Evolutionary conservation across 2,888 invertebrate genomes (phyloP).

Genomic region (Lepetodrilus schrolli): DNA sequence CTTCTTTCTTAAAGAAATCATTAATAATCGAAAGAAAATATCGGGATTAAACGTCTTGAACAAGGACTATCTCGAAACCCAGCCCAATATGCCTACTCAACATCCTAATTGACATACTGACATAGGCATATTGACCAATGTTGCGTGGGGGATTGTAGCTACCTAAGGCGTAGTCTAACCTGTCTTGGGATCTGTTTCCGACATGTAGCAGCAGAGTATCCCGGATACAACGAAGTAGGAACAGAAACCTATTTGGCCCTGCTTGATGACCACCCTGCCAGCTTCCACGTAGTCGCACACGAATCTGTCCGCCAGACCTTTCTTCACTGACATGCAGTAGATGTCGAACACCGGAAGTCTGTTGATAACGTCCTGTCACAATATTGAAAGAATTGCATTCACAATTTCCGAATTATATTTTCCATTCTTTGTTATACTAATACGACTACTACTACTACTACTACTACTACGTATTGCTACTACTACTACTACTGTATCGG

Average conservation of each 20-base stretch:
- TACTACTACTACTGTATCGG: background rate
- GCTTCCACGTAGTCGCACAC: conserved; percentile 56
- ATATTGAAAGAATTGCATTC: background rate
- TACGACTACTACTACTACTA: too few relatives aligned
- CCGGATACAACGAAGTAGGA: conserved; percentile 66
- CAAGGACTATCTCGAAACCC: too few relatives aligned
- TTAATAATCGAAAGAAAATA: too few relatives aligned
- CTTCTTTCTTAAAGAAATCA: too few relatives aligned
- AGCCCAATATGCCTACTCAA: too few relatives aligned
- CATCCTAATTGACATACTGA: too few relatives aligned
- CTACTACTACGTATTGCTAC: too few relatives aligned
- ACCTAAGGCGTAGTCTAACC: too few relatives aligned
- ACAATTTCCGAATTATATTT: background rate
- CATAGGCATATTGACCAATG: too few relatives aligned
- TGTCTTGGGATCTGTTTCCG: conserved; percentile 44
- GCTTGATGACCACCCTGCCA: conserved; percentile 59
- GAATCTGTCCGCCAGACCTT: conserved; percentile 53
- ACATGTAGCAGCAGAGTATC: conserved; percentile 30
- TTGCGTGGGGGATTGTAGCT: too few relatives aligned
- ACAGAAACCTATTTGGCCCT: conserved; percentile 57
- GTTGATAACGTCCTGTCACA: conserved; percentile 54
- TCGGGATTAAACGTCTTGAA: too few relatives aligned
- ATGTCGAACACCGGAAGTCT: conserved; percentile 57
- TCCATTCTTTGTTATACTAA: too few relatives aligned
- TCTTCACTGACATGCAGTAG: conserved; percentile 49